Evolutionary conservation across 2,797 vertebrate species (phyloP), one percentile per base, ranked within the genome.

Genomic region (Lacerta agilis): DNA sequence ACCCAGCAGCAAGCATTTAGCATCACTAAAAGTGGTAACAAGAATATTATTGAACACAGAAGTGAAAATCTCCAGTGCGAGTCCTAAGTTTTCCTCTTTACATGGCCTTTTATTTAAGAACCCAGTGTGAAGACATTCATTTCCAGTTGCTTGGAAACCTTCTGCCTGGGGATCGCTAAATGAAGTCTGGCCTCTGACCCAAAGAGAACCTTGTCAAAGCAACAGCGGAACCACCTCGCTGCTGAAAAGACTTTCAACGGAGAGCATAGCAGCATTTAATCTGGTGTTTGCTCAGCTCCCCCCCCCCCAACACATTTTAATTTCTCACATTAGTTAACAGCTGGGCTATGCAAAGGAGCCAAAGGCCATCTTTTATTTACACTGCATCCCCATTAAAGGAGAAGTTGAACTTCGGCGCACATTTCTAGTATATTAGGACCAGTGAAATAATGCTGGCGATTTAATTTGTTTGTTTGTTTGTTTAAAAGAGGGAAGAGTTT

Each of bases 131-230:
- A 15, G 0, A 8, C 78, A 82, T 76, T 89, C 20, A n/a, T 82
- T 27, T 77, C 78, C 69, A 29, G 88, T 91, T 93, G 82, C 90
- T 86, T 82, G 45, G 45, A 75, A 73, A 90, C 87, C 88, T 91
- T 78, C 1, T 9, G 87, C 61, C 78, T 2, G 0, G 82, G 58
- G 80, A 9, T 73, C 89, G 79, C 38, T 92, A 85, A 78, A 17
- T 85, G 82, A 91, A 77, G 61, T 91, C 94, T 91, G 41, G 58
- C 61, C 90, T 86, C 27, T 93, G 85, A 85, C 18, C 23, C 73
- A 89, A 86, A 90, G 66, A 38, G 27, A 43, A 61, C n/a, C 11
- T 38, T 33, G 11, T 83, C 85, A 86, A 58, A 7, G 85, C 86
- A 89, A 87, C 10, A 61, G 72, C 71, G 61, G 71, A 91, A 89